These are phyloP conservation scores for Aurelia aurita DNA, from an alignment of 30 jellyfish, hydroid and myxozoan species.

Conservation along the genomic window DNA sequence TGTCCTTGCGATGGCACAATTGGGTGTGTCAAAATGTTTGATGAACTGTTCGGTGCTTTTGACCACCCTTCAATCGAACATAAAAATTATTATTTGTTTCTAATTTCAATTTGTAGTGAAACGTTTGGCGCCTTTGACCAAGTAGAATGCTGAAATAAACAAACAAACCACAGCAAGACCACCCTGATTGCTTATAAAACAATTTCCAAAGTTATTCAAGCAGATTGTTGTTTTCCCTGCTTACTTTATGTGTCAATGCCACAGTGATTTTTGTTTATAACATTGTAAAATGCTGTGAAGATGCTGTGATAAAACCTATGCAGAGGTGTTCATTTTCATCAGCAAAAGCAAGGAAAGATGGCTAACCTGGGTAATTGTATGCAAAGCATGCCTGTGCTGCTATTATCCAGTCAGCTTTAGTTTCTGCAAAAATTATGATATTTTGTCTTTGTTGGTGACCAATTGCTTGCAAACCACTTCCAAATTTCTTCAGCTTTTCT, in stretches of 20 bases:
- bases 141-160: too few relatives aligned
- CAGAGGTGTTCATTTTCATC: neutral
- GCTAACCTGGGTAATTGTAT: slow-evolving; percentile 81
- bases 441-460: slow-evolving; percentile 81
- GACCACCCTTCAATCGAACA: too few relatives aligned
- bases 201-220: too few relatives aligned
- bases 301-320: neutral
- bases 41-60: too few relatives aligned
- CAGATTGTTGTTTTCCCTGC: neutral
- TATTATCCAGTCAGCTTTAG: slow-evolving; percentile 96
- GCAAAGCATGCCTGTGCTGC: slow-evolving; percentile 95
- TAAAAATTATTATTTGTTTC: too few relatives aligned
- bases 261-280: slow-evolving; percentile 8
- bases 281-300: neutral
- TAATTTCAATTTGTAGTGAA: too few relatives aligned
- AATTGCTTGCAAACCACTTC: slow-evolving; percentile 87
- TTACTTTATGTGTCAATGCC: neutral
- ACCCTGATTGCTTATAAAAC: too few relatives aligned
- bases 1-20: too few relatives aligned
- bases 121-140: too few relatives aligned
- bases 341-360: neutral
- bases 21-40: too few relatives aligned
- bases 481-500: slow-evolving; percentile 62
- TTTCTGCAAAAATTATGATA: slow-evolving; percentile 91
- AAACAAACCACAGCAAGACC: too few relatives aligned